A percentile compares a stretch with the other conserved stretches of the same genome.
Conservation (phyloP, 2,113 vertebrate species). For the Trichechus manatus region DNA sequence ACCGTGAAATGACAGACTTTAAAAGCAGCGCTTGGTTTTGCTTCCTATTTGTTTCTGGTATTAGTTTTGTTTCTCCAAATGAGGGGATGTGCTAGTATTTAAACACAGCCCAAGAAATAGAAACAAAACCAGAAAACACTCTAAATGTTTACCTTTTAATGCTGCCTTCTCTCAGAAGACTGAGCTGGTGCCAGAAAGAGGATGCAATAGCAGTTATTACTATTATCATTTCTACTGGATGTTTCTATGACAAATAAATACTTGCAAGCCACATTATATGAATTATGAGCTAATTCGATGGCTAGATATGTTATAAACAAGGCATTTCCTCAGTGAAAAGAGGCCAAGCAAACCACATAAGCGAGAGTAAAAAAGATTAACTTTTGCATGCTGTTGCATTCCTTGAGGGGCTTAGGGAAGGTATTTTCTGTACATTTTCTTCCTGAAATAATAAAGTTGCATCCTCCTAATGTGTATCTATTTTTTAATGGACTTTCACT, state of each 20-base stretch:
- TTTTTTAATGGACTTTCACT: conserved; percentile 53
- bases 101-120: not conserved
- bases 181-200: conserved; percentile 33
- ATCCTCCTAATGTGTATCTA: not conserved
- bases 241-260: conserved; percentile 38
- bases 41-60: conserved; percentile 42
- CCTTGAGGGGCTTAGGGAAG: not conserved
- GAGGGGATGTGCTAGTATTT: not conserved
- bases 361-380: not conserved
- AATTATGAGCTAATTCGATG: conserved; percentile 12
- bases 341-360: not conserved
- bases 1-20: not conserved
- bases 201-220: not conserved
- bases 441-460: conserved; percentile 62
- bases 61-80: conserved; percentile 38
- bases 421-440: conserved; percentile 50
- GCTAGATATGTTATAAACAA: conserved; percentile 37
- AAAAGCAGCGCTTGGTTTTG: not conserved
- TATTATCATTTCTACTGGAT: conserved; percentile 5
- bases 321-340: not conserved
- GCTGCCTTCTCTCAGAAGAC: not conserved
- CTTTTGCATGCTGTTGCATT: not conserved
- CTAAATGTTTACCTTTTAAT: not conserved
- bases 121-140: conserved; percentile 42
- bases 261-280: not conserved